Evolutionary conservation across 2,797 vertebrate species (phyloP).

Genomic region (Denticeps clupeoides): DNA sequence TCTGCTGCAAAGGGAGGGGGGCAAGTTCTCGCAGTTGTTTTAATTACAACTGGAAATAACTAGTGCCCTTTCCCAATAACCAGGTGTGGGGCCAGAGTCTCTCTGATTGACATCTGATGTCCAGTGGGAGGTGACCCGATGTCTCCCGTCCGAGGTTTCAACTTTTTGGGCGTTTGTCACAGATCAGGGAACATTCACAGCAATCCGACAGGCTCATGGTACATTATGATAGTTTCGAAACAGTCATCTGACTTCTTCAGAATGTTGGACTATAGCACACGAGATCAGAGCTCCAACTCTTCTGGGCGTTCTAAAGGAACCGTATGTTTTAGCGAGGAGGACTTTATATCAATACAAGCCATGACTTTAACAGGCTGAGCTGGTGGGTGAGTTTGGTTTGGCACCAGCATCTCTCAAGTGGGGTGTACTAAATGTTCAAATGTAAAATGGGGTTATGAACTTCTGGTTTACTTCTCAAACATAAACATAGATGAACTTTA

Average conservation of each 20-base stretch:
- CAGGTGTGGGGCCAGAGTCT: constrained; percentile 45
- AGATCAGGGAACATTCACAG: not conserved
- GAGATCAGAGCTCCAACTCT: too few species aligned
- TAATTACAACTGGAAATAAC: constrained; percentile 69
- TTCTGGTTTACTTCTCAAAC: constrained; percentile 26
- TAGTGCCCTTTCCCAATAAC: constrained; percentile 45
- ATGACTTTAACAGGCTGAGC: too few species aligned
- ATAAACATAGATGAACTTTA: constrained; percentile 29
- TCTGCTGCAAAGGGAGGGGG: constrained; percentile 6
- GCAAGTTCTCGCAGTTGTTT: constrained; percentile 32
- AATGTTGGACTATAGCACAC: too few species aligned
- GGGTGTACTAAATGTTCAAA: constrained; percentile 25
- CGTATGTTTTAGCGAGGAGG: too few species aligned
- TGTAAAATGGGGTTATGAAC: constrained; percentile 28
- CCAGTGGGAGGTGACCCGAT: constrained; percentile 26
- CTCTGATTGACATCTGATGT: constrained; percentile 43
- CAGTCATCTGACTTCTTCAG: too few species aligned
- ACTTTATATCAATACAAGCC: not conserved
- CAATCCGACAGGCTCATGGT: constrained; percentile 9
- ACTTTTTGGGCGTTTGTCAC: not conserved
- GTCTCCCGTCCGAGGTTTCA: constrained; percentile 3
- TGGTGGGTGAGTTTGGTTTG: constrained; percentile 1
- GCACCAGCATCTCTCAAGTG: constrained; percentile 29
- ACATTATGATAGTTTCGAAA: not conserved
- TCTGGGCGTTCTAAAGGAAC: too few species aligned